Conservation (phyloP, 1,140 invertebrate genomes). For the Musca vetustissima region DNA sequence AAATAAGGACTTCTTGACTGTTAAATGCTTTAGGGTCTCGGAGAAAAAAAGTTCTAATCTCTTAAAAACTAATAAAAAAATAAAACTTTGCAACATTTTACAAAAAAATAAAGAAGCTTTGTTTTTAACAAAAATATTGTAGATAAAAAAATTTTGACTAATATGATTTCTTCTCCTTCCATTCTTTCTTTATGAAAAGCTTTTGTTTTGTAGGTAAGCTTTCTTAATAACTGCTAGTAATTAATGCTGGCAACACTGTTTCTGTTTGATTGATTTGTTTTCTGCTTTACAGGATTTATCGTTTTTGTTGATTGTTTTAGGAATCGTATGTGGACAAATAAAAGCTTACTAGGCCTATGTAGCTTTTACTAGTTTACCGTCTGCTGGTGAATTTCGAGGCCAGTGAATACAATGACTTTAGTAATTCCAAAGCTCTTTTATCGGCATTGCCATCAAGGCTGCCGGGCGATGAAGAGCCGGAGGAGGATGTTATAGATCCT, state of each 20-base stretch:
- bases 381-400: conserved; percentile 67
- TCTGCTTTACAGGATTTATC: conserved; percentile 1
- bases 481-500: background rate
- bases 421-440: conserved; percentile 73
- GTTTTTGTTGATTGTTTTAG: background rate
- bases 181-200: background rate
- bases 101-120: too few relatives aligned
- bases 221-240: background rate
- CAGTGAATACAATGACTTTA: conserved; percentile 79
- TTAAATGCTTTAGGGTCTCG: too few relatives aligned
- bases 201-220: background rate
- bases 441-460: conserved; percentile 59
- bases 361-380: conserved; percentile 38
- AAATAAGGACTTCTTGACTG: too few relatives aligned
- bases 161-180: background rate
- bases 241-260: conserved; percentile 12
- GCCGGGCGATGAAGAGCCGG: background rate
- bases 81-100: too few relatives aligned
- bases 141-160: conserved; percentile 11
- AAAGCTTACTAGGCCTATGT: background rate
- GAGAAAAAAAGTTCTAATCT: too few relatives aligned
- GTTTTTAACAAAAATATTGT: too few relatives aligned
- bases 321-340: background rate
- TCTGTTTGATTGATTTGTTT: conserved; percentile 16
- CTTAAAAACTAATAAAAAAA: too few relatives aligned